Conservation (phyloP, 1,140 invertebrate genomes). For the Pomacea maculata region DNA sequence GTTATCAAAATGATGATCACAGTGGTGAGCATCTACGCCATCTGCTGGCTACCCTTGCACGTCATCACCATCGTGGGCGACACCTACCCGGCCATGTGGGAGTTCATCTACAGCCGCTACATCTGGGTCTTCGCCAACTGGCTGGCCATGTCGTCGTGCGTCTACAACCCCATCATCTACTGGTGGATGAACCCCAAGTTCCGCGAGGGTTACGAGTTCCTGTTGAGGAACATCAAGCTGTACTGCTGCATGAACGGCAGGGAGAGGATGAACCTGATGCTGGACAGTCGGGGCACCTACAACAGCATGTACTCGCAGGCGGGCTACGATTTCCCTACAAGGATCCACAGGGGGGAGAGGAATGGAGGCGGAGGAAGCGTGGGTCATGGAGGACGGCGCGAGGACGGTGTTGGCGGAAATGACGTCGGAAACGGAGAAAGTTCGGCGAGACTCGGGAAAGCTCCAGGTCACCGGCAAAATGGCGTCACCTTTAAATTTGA, state of each 20-base stretch:
- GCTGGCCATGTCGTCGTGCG: slow-evolving; percentile 88
- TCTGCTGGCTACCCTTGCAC: slow-evolving; percentile 88
- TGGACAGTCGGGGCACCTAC: slow-evolving; percentile 6
- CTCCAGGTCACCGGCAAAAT: no score
- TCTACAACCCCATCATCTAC: slow-evolving; percentile 92
- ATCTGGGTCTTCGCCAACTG: slow-evolving; percentile 70
- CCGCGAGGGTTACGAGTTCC: slow-evolving; percentile 65
- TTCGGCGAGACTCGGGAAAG: no score
- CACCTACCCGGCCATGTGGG: slow-evolving; percentile 42
- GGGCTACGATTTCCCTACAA: background rate
- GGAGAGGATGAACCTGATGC: slow-evolving; percentile 4
- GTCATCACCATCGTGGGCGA: slow-evolving; percentile 67
- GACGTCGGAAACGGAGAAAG: no score
- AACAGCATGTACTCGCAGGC: slow-evolving; percentile 5
- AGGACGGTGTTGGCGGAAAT: no score
- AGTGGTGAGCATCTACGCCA: slow-evolving; percentile 83
- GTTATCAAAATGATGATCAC: slow-evolving; percentile 90
- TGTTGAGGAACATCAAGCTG: slow-evolving; percentile 25
- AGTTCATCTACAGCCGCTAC: slow-evolving; percentile 63
- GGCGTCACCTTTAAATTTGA: no score
- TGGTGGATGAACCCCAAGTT: slow-evolving; percentile 89
- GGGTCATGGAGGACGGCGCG: no score
- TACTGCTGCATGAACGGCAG: slow-evolving; percentile 10
- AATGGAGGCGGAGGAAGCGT: no score
- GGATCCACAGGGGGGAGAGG: no score